Percentiles rank a stretch among this genome's conserved stretches.
phyloP scores from a whole-genome alignment of 2,888 invertebrate species.

The Acleris emargana region DNA sequence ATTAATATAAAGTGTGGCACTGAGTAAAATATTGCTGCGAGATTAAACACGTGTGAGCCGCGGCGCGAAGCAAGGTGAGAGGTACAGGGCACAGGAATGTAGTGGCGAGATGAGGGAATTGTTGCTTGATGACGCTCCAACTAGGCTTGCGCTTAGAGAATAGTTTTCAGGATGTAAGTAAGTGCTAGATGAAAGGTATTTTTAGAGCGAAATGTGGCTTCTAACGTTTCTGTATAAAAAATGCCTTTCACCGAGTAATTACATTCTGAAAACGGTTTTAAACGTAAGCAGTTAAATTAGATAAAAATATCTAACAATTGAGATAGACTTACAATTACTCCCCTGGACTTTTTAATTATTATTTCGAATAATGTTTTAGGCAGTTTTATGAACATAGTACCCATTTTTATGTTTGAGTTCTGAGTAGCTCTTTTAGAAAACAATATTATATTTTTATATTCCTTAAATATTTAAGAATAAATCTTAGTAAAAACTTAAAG shows the following conservation, averaged over 20 bases:
- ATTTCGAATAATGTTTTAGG: no score
- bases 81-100: background rate
- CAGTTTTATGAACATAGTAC: no score
- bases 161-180: background rate
- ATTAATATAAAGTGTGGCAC: constrained; percentile 28
- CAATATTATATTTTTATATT: no score
- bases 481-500: no score
- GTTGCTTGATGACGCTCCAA: constrained; percentile 15
- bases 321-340: no score
- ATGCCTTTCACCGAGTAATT: background rate
- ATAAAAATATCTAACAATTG: no score
- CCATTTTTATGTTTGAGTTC: no score
- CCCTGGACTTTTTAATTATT: no score
- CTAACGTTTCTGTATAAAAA: background rate
- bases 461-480: no score
- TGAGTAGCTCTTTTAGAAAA: no score
- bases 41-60: constrained; percentile 36
- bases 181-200: no score
- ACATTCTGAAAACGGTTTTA: constrained; percentile 4
- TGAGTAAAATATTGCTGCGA: constrained; percentile 38
- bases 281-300: background rate
- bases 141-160: constrained; percentile 11
- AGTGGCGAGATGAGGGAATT: constrained; percentile 6
- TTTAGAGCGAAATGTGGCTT: background rate
- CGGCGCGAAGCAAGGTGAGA: constrained; percentile 8